phyloP scores from a whole-genome alignment of 2,113 vertebrate genomes.

The Corynorhinus townsendii region DNA sequence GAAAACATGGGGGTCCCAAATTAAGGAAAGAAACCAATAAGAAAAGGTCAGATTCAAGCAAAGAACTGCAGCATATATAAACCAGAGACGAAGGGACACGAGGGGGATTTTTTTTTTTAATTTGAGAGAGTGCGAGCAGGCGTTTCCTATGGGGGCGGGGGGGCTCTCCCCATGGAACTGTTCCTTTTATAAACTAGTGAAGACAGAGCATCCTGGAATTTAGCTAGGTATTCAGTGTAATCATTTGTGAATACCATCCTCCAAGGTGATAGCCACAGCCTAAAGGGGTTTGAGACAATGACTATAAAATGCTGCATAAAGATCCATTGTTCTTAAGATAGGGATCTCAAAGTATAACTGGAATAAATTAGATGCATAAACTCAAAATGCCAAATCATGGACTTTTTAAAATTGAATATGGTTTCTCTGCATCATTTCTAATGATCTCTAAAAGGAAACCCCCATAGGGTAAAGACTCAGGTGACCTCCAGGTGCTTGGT shows the following conservation, averaged over 20 bases:
- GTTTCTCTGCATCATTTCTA: background rate
- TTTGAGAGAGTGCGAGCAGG: background rate
- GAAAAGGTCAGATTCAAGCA: no score
- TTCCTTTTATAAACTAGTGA: background rate
- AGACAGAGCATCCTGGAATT: background rate
- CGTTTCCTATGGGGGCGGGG: no score
- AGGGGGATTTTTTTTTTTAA: background rate
- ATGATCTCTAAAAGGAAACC: background rate
- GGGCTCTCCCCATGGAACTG: background rate
- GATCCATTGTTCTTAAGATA: background rate
- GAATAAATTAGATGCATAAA: background rate
- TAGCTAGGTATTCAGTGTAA: background rate
- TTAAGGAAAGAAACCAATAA: no score
- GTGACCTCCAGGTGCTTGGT: background rate
- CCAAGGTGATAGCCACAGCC: background rate
- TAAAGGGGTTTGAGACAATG: background rate
- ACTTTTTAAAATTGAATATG: background rate
- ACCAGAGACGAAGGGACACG: no score
- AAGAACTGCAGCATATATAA: no score
- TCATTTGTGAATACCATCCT: background rate
- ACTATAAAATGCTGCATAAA: background rate
- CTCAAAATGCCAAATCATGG: background rate
- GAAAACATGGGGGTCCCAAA: no score
- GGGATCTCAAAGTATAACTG: background rate
- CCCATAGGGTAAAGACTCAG: background rate